Evolutionary conservation across 2,113 vertebrate genomes (phyloP), one percentile per base, ranked within the genome.

Genomic region (Larimichthys crocea): DNA sequence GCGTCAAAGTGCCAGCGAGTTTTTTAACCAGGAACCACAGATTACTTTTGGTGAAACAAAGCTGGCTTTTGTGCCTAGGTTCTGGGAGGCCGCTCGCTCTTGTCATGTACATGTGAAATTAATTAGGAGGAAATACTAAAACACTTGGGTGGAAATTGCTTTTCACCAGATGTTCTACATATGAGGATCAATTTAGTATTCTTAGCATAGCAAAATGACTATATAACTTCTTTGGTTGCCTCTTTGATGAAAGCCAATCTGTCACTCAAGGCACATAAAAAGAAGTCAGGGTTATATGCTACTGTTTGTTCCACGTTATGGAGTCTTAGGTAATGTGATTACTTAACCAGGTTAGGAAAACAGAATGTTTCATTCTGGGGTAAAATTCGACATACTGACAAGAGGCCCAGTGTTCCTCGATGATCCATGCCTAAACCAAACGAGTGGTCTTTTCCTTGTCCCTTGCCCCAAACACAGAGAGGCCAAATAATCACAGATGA

Each of bases 91-190:
- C 91, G 89, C 90, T 93, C 88, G 65, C 88, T 91, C 94, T 95
- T 94, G 94, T 95, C 93, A 94, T 94, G 92, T 95, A 95, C 95
- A 96, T 95, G 93, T 95, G 94, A 95, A 95, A 95, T 96, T 95
- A 95, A 96, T 95, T 95, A 96, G 90, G 93, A 95, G 94, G 95
- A 96, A 95, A 95, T 94, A 95, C 94, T 95, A 95, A 95, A 96
- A 95, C 94, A 95, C 94, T 96, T 90, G 91, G 92, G 92, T 95
- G 95, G 94, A 96, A 95, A 96, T 95, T 94, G 92, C 94, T 94
- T 95, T 94, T 94, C 92, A 93, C 94, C 95, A 96, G 94, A 95
- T 96, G 94, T 93, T 95, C 88, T 80, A 79, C 93, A 94, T 94
- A 94, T 94, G 94, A 95, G 94, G 92, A 95, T 94, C 91, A 89